These are phyloP conservation scores for Plotosus lineatus DNA, from an alignment of 2,113 vertebrate genomes.

Conservation along the genomic window DNA sequence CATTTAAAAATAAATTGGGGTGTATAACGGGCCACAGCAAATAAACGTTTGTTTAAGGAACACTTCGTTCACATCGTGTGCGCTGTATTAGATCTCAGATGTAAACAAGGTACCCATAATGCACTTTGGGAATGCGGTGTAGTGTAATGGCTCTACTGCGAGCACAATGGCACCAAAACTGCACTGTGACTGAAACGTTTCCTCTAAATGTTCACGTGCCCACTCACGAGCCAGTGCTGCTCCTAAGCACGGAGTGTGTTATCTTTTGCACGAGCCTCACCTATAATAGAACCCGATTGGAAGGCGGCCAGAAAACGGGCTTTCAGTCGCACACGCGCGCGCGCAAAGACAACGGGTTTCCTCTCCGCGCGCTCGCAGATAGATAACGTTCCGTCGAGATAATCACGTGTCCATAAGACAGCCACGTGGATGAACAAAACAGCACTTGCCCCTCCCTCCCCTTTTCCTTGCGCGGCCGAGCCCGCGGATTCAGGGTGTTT, in stretches of 20 bases:
- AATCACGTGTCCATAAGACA: slow-evolving; percentile 89
- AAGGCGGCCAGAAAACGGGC: not conserved
- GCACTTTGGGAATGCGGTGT: not conserved
- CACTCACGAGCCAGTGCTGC: not conserved
- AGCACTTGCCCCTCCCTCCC: slow-evolving; percentile 81
- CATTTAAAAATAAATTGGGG: not conserved
- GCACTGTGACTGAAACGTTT: not conserved
- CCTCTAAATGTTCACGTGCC: not conserved
- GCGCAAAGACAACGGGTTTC: not conserved
- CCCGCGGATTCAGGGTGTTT: slow-evolving; percentile 71
- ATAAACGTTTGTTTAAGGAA: not conserved
- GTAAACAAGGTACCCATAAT: not conserved
- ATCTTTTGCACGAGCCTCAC: not conserved
- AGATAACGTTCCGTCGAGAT: slow-evolving; percentile 75
- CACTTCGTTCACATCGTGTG: not conserved
- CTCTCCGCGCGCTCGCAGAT: slow-evolving; percentile 78
- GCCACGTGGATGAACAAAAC: slow-evolving; percentile 98
- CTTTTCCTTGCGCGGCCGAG: slow-evolving; percentile 51
- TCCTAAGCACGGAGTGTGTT: not conserved
- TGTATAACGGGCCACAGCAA: not conserved
- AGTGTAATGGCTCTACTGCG: not conserved
- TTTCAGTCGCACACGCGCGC: slow-evolving; percentile 14
- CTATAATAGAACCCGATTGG: not conserved
- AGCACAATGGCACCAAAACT: not conserved
- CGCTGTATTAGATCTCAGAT: not conserved